These are phyloP conservation scores for Semnopithecus entellus DNA, from an alignment of 2,113 vertebrate genomes.

Conservation along the genomic window DNA sequence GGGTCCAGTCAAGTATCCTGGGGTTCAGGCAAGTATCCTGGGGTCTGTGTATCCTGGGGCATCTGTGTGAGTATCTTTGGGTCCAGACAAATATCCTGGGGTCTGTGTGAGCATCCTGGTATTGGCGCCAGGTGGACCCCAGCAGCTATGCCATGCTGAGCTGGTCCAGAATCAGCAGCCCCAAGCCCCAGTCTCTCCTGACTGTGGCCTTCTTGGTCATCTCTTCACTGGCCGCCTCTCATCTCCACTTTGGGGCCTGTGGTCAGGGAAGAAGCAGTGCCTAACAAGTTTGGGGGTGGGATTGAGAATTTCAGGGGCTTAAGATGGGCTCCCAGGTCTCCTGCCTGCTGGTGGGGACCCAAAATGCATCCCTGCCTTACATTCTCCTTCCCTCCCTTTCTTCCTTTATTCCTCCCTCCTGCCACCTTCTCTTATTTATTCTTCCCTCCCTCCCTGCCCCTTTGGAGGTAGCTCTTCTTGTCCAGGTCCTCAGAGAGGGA, in stretches of 20 bases:
- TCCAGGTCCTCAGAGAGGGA: not conserved
- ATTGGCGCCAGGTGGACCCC: not conserved
- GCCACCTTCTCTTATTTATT: not conserved
- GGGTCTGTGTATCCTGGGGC: not conserved
- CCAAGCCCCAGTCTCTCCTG: not conserved
- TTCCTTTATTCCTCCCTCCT: not conserved
- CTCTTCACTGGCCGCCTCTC: not conserved
- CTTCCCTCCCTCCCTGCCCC: not conserved
- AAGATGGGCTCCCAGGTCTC: not conserved
- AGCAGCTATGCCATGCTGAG: not conserved
- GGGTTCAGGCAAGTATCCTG: not conserved
- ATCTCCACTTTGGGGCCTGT: not conserved
- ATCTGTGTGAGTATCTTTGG: not conserved
- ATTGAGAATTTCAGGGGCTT: not conserved
- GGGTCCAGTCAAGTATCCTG: not conserved
- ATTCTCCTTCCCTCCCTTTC: not conserved
- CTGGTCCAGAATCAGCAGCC: not conserved
- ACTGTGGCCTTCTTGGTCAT: not conserved
- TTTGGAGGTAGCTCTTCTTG: not conserved
- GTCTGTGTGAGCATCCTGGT: not conserved
- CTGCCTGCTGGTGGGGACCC: not conserved
- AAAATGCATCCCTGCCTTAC: not conserved
- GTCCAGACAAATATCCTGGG: not conserved
- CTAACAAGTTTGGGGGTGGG: not conserved
- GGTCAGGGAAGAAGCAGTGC: not conserved